These are phyloP conservation scores for Syrmaticus mikado DNA, from an alignment of 2,113 vertebrate genomes.

Conservation along the genomic window DNA sequence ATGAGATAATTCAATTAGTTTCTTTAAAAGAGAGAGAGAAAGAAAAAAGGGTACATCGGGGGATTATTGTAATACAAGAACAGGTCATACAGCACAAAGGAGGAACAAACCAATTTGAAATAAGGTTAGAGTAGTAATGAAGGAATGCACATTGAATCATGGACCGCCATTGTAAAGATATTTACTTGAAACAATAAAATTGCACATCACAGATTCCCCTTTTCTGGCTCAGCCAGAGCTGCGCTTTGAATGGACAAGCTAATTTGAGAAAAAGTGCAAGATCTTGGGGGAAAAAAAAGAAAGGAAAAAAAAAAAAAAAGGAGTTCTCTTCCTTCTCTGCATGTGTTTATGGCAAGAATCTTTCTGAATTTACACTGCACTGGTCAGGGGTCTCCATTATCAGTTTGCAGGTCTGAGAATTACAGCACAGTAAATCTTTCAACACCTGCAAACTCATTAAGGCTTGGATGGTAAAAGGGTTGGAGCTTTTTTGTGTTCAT, in stretches of 20 bases:
- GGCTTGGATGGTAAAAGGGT: constrained; percentile 68
- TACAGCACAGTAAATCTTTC: constrained; percentile 81
- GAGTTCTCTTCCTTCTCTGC: constrained; percentile 62
- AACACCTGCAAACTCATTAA: constrained; percentile 80
- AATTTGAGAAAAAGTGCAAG: constrained; percentile 75
- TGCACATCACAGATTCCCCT: constrained; percentile 69
- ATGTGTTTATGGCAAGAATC: constrained; percentile 71
- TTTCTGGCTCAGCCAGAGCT: constrained; percentile 57
- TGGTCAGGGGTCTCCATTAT: constrained; percentile 80
- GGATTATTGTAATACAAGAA: constrained; percentile 96
- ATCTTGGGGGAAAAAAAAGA: constrained; percentile 53
- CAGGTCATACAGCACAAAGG: constrained; percentile 89
- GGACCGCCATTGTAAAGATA: constrained; percentile 82
- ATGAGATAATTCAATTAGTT: constrained; percentile 99
- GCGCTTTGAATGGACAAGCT: constrained; percentile 74
- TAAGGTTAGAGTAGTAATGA: constrained; percentile 89
- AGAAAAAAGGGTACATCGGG: constrained; percentile 88
- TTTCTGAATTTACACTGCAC: constrained; percentile 79
- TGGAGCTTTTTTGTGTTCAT: constrained; percentile 41
- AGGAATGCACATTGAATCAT: constrained; percentile 85
- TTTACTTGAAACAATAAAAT: constrained; percentile 82
- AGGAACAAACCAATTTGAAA: constrained; percentile 89
- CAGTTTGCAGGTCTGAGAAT: constrained; percentile 79
- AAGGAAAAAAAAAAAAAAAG: constrained; percentile 28
- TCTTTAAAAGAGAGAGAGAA: constrained; percentile 77